Percentiles rank a stretch among this genome's conserved stretches.
phyloP scores from a whole-genome alignment of 2,888 invertebrate genomes.

The Calliphora vomitoria region DNA sequence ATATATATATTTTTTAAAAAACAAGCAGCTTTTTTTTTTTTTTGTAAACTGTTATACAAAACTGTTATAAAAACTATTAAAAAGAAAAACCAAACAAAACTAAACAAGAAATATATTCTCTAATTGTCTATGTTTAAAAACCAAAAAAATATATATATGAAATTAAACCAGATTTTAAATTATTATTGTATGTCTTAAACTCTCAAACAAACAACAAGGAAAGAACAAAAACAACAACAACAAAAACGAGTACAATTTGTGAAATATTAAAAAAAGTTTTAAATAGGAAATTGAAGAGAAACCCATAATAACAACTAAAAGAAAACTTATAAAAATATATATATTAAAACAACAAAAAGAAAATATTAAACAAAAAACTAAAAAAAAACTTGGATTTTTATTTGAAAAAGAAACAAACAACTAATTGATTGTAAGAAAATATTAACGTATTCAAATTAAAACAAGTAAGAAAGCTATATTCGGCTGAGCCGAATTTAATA shows the following conservation, averaged over 20 bases:
- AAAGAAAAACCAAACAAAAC: not conserved
- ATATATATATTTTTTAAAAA: not conserved
- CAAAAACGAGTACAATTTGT: slow-evolving; percentile 39
- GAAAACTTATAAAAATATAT: slow-evolving; percentile 25
- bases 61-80: slow-evolving; percentile 11
- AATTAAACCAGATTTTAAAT: not conserved
- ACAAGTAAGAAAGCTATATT: too few species aligned
- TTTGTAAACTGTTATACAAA: slow-evolving; percentile 48
- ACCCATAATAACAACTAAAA: not conserved
- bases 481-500: too few species aligned
- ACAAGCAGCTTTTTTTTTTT: slow-evolving; percentile 45
- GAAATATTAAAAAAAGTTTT: not conserved
- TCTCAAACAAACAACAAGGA: not conserved
- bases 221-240: slow-evolving; percentile 2
- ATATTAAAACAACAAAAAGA: not conserved
- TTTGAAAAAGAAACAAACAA: too few species aligned
- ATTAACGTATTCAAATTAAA: too few species aligned
- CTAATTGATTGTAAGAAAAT: too few species aligned
- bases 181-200: slow-evolving; percentile 22
- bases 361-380: not conserved
- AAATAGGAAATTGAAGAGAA: not conserved
- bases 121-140: slow-evolving; percentile 39
- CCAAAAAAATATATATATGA: slow-evolving; percentile 29
- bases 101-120: slow-evolving; percentile 4
- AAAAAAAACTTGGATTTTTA: too few species aligned